Conservation (phyloP, 2,113 vertebrate species). For the Corydoras maculifer region DNA sequence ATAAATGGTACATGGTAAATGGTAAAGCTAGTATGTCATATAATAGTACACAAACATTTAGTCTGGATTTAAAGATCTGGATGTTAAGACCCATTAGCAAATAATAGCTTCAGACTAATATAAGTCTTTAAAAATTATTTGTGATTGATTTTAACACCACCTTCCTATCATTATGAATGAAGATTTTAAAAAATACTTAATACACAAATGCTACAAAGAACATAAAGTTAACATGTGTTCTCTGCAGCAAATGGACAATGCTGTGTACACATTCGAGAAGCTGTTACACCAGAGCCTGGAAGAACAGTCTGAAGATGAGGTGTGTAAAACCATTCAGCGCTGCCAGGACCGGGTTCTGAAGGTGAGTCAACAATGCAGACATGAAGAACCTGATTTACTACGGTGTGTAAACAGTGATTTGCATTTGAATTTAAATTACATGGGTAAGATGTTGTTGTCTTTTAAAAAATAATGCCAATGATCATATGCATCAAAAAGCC, state of each 20-base stretch:
- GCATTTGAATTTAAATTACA: neutral
- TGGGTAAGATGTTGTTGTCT: neutral
- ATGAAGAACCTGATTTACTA: neutral
- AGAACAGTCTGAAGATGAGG: slow-evolving; percentile 68
- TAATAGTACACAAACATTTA: too few species aligned
- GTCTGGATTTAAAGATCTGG: too few species aligned
- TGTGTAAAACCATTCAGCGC: slow-evolving; percentile 84
- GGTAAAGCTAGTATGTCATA: too few species aligned
- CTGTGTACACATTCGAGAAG: slow-evolving; percentile 87
- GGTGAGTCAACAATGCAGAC: slow-evolving; percentile 59
- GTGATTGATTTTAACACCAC: too few species aligned
- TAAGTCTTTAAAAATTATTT: too few species aligned
- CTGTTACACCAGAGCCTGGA: slow-evolving; percentile 83
- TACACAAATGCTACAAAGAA: too few species aligned
- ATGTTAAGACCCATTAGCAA: too few species aligned
- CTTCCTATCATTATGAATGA: too few species aligned
- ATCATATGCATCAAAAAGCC: too few species aligned
- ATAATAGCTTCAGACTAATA: too few species aligned
- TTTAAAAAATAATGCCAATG: neutral
- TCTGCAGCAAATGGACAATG: slow-evolving; percentile 88
- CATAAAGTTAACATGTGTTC: neutral
- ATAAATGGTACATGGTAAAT: too few species aligned
- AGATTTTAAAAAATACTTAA: too few species aligned
- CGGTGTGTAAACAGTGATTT: neutral
- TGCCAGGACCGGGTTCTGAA: slow-evolving; percentile 93